These are phyloP conservation scores for Pocillopora grandis DNA, from an alignment of 92 coral and sea anemone genomes.

Conservation along the genomic window DNA sequence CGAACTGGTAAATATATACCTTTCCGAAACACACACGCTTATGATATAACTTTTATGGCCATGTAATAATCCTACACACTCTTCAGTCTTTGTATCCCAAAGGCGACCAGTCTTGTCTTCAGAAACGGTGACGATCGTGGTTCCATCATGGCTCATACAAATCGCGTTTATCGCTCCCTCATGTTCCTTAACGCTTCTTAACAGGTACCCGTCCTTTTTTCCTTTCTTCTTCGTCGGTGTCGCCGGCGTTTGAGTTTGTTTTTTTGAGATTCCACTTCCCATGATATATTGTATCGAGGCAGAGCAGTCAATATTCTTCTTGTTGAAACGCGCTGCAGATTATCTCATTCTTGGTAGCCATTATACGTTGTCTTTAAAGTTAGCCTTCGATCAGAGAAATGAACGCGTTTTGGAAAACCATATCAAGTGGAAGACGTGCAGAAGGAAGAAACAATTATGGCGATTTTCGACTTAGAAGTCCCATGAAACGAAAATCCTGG, in stretches of 20 bases:
- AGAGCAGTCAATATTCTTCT: conserved; percentile 25
- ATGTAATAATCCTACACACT: conserved; percentile 71
- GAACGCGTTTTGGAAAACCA: conserved; percentile 6
- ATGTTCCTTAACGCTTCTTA: conserved; percentile 72
- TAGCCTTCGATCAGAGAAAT: conserved; percentile 7
- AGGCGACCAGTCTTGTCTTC: conserved; percentile 94
- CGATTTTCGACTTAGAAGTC: not conserved
- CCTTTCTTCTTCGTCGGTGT: conserved; percentile 50
- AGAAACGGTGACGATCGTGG: conserved; percentile 80
- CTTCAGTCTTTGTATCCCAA: conserved; percentile 92
- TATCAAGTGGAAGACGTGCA: not conserved
- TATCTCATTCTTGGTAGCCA: conserved; percentile 32
- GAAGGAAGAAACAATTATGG: not conserved
- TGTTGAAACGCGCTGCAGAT: conserved; percentile 24
- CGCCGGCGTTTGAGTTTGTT: conserved; percentile 49
- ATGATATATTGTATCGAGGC: conserved; percentile 46
- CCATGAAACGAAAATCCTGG: conserved; percentile 6
- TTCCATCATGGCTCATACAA: conserved; percentile 82
- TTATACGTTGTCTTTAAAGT: not conserved
- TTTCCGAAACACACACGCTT: conserved; percentile 83
- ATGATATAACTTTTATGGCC: conserved; percentile 84
- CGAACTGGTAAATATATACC: conserved; percentile 84
- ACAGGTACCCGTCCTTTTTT: conserved; percentile 59
- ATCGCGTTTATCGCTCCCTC: conserved; percentile 76
- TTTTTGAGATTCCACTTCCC: conserved; percentile 93